phyloP scores from a whole-genome alignment of 2,888 invertebrate genomes.

The Platycheirus albimanus region DNA sequence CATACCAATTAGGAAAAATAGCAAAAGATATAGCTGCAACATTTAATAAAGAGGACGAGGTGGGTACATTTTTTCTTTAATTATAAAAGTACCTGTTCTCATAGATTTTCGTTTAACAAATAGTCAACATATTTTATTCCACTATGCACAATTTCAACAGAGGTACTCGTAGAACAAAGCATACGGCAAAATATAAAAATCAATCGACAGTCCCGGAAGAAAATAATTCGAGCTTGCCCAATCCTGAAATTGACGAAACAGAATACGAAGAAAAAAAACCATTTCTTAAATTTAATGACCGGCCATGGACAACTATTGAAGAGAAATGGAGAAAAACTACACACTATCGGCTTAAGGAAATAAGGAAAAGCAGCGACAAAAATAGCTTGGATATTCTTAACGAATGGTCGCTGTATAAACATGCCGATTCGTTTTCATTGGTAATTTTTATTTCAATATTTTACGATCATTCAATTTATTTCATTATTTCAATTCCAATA shows the following conservation, averaged over 20 bases:
- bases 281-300: slow-evolving; percentile 12
- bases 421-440: slow-evolving; percentile 25
- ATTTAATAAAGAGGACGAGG: slow-evolving; percentile 8
- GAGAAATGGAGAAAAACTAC: slow-evolving; percentile 23
- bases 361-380: slow-evolving; percentile 2
- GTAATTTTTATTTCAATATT: slow-evolving; percentile 12
- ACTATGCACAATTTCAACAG: slow-evolving; percentile 10
- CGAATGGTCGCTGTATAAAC: slow-evolving; percentile 31
- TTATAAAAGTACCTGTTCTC: no score
- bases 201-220: no score
- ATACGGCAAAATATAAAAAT: slow-evolving; percentile 11
- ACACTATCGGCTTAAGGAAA: slow-evolving; percentile 6
- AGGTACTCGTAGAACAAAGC: slow-evolving; percentile 15
- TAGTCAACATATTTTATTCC: slow-evolving; percentile 30
- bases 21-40: slow-evolving; percentile 26
- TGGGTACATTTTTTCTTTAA: slow-evolving; percentile 11
- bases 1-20: slow-evolving; percentile 20
- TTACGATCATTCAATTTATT: slow-evolving; percentile 1
- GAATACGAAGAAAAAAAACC: background rate
- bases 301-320: slow-evolving; percentile 19
- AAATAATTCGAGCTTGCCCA: no score
- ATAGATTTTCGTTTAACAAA: background rate
- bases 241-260: slow-evolving; percentile 13
- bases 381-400: background rate
- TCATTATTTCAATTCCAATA: slow-evolving; percentile 1